Conservation (phyloP, 2,888 invertebrate genomes). For the Melitaea athalia region DNA sequence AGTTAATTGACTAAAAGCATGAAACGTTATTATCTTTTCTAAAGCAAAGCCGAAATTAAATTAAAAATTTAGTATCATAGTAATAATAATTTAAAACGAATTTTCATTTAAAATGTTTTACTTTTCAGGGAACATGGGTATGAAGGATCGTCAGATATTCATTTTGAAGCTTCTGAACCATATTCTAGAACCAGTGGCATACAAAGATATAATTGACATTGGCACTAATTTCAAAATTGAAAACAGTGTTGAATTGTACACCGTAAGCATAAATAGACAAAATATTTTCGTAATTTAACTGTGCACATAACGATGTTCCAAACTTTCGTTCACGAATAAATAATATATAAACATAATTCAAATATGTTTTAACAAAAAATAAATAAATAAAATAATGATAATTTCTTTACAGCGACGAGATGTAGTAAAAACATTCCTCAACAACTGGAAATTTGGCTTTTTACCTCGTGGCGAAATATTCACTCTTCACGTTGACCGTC, state of each 20-base stretch:
- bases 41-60: too few relatives aligned
- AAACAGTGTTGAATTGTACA: constrained; percentile 64
- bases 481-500: constrained; percentile 75
- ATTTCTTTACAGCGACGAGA: constrained; percentile 76
- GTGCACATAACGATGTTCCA: too few relatives aligned
- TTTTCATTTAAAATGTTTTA: background rate
- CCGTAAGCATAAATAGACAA: constrained; percentile 48
- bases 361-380: too few relatives aligned
- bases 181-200: constrained; percentile 71
- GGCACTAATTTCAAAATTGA: constrained; percentile 71
- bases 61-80: background rate
- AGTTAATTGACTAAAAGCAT: too few relatives aligned
- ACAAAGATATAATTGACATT: constrained; percentile 71
- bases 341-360: too few relatives aligned
- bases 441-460: constrained; percentile 76
- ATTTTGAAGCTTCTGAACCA: constrained; percentile 79
- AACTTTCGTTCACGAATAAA: too few relatives aligned
- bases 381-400: constrained; percentile 4
- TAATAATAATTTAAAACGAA: background rate
- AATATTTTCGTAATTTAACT: too few relatives aligned
- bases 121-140: constrained; percentile 65
- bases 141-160: constrained; percentile 70
- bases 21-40: too few relatives aligned
- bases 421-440: constrained; percentile 82
- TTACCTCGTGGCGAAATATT: constrained; percentile 82